Percentiles rank a stretch among this genome's conserved stretches.
Evolutionary conservation across 2,888 invertebrate species (phyloP).

Genomic region (Lepidonotus clava): DNA sequence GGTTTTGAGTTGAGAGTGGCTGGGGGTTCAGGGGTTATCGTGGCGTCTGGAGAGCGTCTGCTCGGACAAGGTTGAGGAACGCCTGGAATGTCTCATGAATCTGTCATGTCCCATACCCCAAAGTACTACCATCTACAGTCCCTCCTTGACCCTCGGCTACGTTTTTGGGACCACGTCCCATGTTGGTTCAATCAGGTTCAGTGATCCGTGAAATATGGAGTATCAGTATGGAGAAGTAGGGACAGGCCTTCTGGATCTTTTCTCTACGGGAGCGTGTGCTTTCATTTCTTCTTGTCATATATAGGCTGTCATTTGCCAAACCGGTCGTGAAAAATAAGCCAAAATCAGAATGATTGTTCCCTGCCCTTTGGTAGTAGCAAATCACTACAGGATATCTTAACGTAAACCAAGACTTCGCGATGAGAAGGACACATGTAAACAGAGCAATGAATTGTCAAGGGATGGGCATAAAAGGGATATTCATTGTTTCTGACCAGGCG

Average conservation of each 20-base stretch:
- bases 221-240: background rate
- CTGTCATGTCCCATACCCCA: background rate
- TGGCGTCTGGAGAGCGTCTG: background rate
- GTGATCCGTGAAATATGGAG: background rate
- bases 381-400: no score
- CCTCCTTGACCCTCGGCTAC: background rate
- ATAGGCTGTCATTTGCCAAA: no score
- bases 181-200: background rate
- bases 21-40: no score
- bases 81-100: constrained; percentile 14
- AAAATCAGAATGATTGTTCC: no score
- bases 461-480: background rate
- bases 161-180: background rate
- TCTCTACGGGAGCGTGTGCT: no score
- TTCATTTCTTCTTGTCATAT: no score
- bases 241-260: no score
- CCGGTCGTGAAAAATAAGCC: no score
- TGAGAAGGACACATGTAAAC: no score
- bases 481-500: background rate
- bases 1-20: no score
- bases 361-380: no score
- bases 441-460: background rate
- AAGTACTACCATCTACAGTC: background rate
- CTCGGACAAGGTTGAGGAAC: constrained; percentile 2
- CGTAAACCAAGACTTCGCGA: no score